Base-by-base conservation (phyloP, 2,888 invertebrate genomes). In the Andrena minutula region DNA sequence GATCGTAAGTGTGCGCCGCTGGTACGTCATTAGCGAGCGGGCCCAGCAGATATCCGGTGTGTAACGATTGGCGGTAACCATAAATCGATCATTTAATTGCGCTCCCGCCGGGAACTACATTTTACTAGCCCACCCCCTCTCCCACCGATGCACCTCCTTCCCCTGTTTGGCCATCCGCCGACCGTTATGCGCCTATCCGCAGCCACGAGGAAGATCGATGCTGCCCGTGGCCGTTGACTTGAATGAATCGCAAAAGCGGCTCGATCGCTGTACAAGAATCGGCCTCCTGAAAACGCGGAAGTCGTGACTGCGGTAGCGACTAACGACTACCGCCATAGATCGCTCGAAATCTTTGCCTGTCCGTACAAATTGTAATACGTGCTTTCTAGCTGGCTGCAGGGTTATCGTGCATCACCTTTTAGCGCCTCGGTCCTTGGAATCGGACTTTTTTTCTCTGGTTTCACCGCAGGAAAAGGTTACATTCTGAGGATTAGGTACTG, bases 41-140 rank as follows among this genome's bases (percentile, higher is more conserved):
- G 81, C 78, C 83, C 69, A 73, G 79, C 79, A 87, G 84, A 87
- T 87, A 89, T 89, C 88, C 87, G 83, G 87, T 83, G 80, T 88
- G 85, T 87, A 89, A 90, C 88, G 89, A 90, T 89, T 85, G 84
- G 84, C 86, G 81, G 86, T 84, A 87, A 88, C 87, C 89, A 90
- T 91, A 91, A 91, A 91, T 91, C 91, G 89, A 91, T 91, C 91
- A 85, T 90, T 91, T 91, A 91, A 91, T 91, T 90, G 90, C 87
- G 56, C 88, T 87, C 86, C 85, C 86, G 86, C 78, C 75, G 87
- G 85, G 88, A 85, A 83, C 72, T 83, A 70, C 75, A 75, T 86
- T 86, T 88, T 84, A 72, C 80, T 64, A 41, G 66, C 83, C 74
- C 84, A 66, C 79, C 73, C 47, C 53, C 68, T 63, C 41, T 49